Base-by-base conservation (phyloP, 1,140 invertebrate genomes). In the Diploscapter pachys region DNA sequence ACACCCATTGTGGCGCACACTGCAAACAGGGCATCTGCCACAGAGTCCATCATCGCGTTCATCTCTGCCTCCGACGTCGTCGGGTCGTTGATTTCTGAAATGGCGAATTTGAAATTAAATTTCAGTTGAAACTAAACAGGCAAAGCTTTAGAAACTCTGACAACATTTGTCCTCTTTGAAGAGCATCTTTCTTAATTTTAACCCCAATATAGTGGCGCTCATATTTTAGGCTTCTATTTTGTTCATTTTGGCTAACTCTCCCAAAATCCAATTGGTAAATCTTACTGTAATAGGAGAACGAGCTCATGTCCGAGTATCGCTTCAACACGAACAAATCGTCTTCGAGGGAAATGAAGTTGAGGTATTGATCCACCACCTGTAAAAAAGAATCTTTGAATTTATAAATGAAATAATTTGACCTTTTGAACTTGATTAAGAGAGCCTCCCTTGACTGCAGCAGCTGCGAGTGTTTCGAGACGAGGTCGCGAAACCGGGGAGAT, bases 261-360 rank as follows among this genome's bases (percentile, higher is more conserved):
- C 31, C 31, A 31, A 31, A 31, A 31, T 1, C 31, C 31, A 31
- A 31, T 31, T 31, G 31, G 1, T 31, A 73, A 48, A 53, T 64
- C 72, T 66, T 66, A 83, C 81, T 80, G 65, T 77, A 78, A 61
- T 80, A 84, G 53, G 81, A 82, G 63, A 78, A 78, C 8, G 70
- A 63, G 31, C 69, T 79, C 9, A 67, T 66, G n/a, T 79, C 57
- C 13, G 71, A 66, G 73, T 81, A 82, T 48, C 81, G 72, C 53
- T 76, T 50, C 72, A 99, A 88, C 75, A 94, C 91, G 87, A 98
- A 99, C 86, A 99, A 90, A 86, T 99, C 95, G 87, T 99, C 95
- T 89, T 99, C 97, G 71, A 99, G 88, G 53, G 93, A 93, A 81
- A 99, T 98, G 85, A 99, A 99, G 88, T 98, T 98, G 54, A 98